phyloP scores from a whole-genome alignment of 2,797 vertebrate genomes.

The Phrynocephalus guinanensis region DNA sequence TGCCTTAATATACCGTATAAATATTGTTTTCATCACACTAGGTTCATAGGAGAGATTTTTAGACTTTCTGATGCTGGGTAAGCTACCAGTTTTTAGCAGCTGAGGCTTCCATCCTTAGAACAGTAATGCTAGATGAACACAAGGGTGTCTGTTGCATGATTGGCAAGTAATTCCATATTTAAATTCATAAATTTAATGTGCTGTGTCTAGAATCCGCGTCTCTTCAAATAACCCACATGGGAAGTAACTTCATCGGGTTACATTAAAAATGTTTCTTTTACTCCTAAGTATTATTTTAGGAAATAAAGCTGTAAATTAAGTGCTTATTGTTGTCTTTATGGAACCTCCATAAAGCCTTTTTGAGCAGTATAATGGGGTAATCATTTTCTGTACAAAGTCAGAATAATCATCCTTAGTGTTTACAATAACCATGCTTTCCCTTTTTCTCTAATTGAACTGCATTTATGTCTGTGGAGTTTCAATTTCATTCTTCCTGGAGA shows the following conservation, averaged over 20 bases:
- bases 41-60: background rate
- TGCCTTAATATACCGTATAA: background rate
- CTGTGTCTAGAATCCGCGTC: background rate
- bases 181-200: background rate
- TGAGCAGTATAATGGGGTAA: background rate
- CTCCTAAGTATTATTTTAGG: background rate
- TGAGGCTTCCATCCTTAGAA: background rate
- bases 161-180: background rate
- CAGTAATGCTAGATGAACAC: background rate
- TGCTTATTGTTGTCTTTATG: too few relatives aligned
- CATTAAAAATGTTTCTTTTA: background rate
- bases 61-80: background rate
- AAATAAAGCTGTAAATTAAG: background rate
- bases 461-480: background rate
- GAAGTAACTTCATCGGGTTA: background rate
- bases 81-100: background rate
- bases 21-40: background rate
- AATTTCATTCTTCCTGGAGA: background rate
- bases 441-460: background rate
- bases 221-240: conserved; percentile 23
- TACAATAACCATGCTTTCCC: background rate
- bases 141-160: conserved; percentile 26
- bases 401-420: background rate
- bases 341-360: background rate
- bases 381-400: background rate